A percentile compares a stretch with the other conserved stretches of the same genome.
Conservation (phyloP, 37 sponge, comb jelly and placozoan species). For the Tethya wilhelma region DNA sequence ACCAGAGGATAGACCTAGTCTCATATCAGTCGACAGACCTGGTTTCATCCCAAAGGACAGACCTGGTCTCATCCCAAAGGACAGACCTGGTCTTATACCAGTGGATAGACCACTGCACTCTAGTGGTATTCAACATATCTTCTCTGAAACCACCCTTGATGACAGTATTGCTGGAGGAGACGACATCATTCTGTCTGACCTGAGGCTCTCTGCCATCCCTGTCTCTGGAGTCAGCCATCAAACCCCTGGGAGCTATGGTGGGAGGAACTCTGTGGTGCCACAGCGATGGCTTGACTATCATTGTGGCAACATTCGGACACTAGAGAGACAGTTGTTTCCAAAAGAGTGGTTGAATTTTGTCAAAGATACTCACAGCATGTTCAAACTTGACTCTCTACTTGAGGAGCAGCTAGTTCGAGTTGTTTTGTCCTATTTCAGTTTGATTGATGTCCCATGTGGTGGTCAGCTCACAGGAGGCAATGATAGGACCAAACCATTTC, state of each 20-base stretch:
- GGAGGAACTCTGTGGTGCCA: no score
- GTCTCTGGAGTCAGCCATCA: neutral
- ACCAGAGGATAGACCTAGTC: no score
- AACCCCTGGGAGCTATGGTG: no score
- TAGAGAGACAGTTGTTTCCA: constrained; percentile 44
- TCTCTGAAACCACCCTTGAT: neutral
- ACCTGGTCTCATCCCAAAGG: constrained; percentile 1
- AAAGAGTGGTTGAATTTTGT: constrained; percentile 38
- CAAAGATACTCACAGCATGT: neutral
- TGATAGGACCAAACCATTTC: constrained; percentile 19
- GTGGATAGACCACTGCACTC: no score
- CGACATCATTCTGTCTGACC: neutral
- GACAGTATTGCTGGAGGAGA: neutral
- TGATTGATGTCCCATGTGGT: constrained; percentile 23
- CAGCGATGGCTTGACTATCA: no score
- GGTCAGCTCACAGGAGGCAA: neutral
- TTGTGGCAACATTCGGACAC: no score
- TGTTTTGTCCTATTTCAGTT: constrained; percentile 35
- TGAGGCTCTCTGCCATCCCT: neutral
- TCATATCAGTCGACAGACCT: neutral
- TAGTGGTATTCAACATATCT: neutral
- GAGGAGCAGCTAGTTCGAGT: neutral
- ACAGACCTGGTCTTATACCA: neutral
- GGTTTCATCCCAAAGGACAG: constrained; percentile 28
- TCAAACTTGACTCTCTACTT: neutral